Evolutionary conservation across 2,113 vertebrate genomes (phyloP).

Genomic region (Carollia perspicillata): DNA sequence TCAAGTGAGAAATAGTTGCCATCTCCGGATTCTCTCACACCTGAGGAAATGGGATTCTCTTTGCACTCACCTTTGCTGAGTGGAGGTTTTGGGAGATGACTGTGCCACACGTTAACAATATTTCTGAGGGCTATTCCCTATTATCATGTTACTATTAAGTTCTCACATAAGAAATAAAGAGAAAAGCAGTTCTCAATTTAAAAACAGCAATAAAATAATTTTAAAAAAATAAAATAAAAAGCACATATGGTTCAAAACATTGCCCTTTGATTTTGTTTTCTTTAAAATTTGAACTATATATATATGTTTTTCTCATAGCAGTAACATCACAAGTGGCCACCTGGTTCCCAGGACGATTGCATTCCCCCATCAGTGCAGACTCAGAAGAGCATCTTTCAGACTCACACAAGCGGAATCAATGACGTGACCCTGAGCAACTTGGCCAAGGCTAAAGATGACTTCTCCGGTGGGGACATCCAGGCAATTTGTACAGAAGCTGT

Average conservation of each 20-base stretch:
- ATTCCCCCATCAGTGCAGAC: constrained; percentile 83
- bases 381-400: constrained; percentile 67
- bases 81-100: constrained; percentile 24
- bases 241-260: background rate
- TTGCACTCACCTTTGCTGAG: constrained; percentile 14
- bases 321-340: background rate
- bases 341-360: constrained; percentile 84
- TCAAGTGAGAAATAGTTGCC: constrained; percentile 32
- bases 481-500: constrained; percentile 93
- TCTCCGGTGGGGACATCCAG: constrained; percentile 93
- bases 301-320: background rate
- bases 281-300: constrained; percentile 1
- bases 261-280: background rate
- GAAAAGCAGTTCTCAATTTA: background rate
- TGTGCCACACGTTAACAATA: background rate
- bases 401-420: constrained; percentile 89
- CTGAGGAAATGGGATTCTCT: constrained; percentile 21
- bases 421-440: constrained; percentile 91
- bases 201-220: too few relatives aligned
- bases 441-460: constrained; percentile 92
- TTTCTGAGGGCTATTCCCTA: background rate
- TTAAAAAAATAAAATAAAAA: background rate
- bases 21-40: constrained; percentile 34
- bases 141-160: background rate
- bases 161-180: background rate